Evolutionary conservation across 2,888 invertebrate species (phyloP).

Genomic region (Leptogaster cylindrica): DNA sequence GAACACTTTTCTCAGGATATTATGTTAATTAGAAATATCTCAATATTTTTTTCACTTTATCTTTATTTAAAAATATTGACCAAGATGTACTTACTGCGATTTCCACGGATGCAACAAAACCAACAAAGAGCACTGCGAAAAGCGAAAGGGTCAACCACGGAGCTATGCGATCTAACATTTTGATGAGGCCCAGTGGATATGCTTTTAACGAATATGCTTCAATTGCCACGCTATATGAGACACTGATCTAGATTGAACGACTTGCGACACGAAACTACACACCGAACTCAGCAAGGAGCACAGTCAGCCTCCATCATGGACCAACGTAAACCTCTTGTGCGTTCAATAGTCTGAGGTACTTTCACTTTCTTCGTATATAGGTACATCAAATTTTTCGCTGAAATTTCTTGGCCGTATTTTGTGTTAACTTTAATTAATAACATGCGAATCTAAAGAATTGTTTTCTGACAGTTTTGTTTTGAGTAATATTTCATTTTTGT

Average conservation of each 20-base stretch:
- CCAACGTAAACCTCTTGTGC: too few relatives aligned
- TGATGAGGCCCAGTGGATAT: conserved; percentile 2
- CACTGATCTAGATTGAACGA: conserved; percentile 22
- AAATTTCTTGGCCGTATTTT: conserved; percentile 6
- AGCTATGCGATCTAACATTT: conserved; percentile 16
- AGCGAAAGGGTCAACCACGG: conserved; percentile 6
- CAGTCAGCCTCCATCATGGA: conserved; percentile 18
- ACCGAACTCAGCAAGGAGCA: neutral
- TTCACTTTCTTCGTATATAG: conserved; percentile 14
- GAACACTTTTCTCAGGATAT: neutral
- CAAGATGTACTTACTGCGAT: conserved; percentile 16
- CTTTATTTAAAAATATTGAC: neutral
- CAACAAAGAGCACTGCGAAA: neutral
- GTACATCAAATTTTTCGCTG: conserved; percentile 1
- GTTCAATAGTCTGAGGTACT: neutral
- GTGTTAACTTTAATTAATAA: too few relatives aligned
- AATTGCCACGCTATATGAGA: conserved; percentile 10
- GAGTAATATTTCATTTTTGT: too few relatives aligned
- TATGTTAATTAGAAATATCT: neutral
- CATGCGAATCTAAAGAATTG: too few relatives aligned
- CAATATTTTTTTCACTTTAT: neutral
- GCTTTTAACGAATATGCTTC: neutral
- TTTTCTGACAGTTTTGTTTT: too few relatives aligned
- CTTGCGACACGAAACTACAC: conserved; percentile 6
- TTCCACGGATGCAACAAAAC: conserved; percentile 15